Evolutionary conservation across 2,888 invertebrate species (phyloP).

Genomic region (Trachelus stipa): DNA sequence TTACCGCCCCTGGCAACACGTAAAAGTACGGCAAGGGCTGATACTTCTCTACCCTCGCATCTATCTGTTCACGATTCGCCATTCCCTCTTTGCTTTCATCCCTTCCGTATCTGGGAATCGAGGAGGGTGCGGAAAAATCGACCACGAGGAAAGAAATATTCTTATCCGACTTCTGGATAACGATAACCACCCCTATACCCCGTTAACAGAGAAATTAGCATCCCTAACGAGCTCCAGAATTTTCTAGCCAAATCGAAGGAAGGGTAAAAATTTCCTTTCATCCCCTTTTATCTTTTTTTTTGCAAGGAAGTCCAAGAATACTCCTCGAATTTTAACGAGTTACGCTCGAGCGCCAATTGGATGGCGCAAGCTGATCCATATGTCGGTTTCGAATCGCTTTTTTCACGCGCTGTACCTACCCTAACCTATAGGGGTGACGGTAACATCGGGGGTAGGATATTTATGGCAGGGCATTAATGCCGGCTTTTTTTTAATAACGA

Average conservation of each 20-base stretch:
- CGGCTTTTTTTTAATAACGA: conserved; percentile 50
- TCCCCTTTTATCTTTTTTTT: neutral
- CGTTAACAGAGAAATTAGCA: neutral
- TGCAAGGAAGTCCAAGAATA: neutral
- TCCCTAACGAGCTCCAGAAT: neutral
- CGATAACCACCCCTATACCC: neutral
- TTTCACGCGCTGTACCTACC: conserved; percentile 40
- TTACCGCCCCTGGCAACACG: conserved; percentile 46
- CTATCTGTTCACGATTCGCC: neutral
- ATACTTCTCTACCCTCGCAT: neutral
- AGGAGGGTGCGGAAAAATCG: conserved; percentile 7
- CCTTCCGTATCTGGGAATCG: neutral
- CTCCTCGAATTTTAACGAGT: conserved; percentile 24
- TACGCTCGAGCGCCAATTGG: conserved; percentile 26
- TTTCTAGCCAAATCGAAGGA: neutral
- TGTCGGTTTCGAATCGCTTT: conserved; percentile 57
- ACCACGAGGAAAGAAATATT: neutral
- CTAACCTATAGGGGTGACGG: neutral
- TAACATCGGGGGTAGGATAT: conserved; percentile 38
- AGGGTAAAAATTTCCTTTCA: conserved; percentile 1
- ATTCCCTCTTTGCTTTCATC: neutral
- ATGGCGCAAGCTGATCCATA: conserved; percentile 41
- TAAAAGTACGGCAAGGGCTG: conserved; percentile 12
- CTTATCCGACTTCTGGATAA: neutral
- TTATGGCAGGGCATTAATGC: conserved; percentile 56